These are phyloP conservation scores for Enteromius trimaculatus DNA, from an alignment of 2,797 vertebrate genomes.

Conservation along the genomic window DNA sequence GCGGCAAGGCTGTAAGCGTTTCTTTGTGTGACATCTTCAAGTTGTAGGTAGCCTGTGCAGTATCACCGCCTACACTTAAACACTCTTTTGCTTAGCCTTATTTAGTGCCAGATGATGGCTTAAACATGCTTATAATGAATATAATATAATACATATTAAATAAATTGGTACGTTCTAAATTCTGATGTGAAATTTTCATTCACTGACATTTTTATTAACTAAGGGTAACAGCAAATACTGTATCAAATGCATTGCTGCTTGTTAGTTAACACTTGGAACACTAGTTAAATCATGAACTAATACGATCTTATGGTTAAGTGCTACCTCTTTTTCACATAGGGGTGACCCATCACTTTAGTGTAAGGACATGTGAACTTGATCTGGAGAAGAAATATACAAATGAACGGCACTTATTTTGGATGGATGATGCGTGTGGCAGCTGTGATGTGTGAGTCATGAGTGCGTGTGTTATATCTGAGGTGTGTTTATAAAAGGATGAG, in stretches of 20 bases:
- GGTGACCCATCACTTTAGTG: background rate
- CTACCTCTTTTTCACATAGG: background rate
- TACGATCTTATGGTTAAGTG: no score
- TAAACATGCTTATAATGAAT: no score
- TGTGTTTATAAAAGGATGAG: slow-evolving; percentile 43
- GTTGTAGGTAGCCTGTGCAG: slow-evolving; percentile 10
- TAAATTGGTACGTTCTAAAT: no score
- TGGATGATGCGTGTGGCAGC: slow-evolving; percentile 16
- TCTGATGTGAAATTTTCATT: no score
- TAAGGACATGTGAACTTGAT: background rate
- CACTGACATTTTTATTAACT: background rate
- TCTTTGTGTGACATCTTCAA: slow-evolving; percentile 47
- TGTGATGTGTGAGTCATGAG: slow-evolving; percentile 19
- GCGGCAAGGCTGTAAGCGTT: background rate
- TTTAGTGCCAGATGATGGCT: background rate
- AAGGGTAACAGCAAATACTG: background rate
- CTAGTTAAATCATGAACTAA: background rate
- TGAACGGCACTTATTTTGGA: background rate
- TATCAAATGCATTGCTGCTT: background rate
- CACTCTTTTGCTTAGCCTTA: slow-evolving; percentile 27
- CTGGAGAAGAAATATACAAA: background rate
- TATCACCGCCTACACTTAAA: slow-evolving; percentile 39
- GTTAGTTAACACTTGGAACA: background rate
- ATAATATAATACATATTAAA: no score
- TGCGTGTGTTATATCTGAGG: slow-evolving; percentile 25